Percentiles rank a stretch among this genome's conserved stretches.
phyloP scores from a whole-genome alignment of 2,113 vertebrate genomes.

The cattle (Bos taurus) region DNA sequence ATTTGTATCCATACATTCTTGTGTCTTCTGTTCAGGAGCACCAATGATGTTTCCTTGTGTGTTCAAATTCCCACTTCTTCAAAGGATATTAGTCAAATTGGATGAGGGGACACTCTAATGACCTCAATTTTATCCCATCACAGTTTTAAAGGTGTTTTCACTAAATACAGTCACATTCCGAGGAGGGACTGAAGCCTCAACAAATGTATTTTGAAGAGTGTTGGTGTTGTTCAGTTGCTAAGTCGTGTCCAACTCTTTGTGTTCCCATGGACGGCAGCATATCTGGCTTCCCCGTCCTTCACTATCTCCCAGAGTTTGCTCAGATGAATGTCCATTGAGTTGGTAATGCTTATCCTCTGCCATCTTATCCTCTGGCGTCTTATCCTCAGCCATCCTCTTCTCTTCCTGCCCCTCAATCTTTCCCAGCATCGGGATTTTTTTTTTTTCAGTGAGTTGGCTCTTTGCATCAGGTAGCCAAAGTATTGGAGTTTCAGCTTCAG shows the following conservation, averaged over 20 bases:
- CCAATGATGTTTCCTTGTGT: neutral
- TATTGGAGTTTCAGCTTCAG: neutral
- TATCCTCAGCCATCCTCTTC: neutral
- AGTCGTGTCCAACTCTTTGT: neutral
- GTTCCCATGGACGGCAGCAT: neutral
- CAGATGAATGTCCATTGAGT: neutral
- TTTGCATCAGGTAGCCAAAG: neutral
- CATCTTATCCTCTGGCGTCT: neutral
- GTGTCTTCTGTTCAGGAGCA: neutral
- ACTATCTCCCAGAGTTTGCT: neutral
- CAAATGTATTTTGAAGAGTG: neutral
- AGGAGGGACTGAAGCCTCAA: rapidly evolving
- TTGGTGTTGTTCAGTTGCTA: neutral
- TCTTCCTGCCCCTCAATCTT: neutral
- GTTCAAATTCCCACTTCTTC: neutral
- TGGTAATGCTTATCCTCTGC: neutral
- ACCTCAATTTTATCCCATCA: neutral
- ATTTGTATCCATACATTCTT: neutral
- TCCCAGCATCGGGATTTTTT: neutral
- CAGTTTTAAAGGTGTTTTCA: neutral
- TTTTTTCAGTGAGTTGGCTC: neutral
- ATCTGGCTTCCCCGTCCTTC: neutral
- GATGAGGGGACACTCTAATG: neutral
- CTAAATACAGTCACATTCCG: neutral
- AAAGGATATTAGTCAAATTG: neutral